Base-by-base conservation (phyloP, 2,888 invertebrate genomes). In the Hydrotaea diabolus region DNA sequence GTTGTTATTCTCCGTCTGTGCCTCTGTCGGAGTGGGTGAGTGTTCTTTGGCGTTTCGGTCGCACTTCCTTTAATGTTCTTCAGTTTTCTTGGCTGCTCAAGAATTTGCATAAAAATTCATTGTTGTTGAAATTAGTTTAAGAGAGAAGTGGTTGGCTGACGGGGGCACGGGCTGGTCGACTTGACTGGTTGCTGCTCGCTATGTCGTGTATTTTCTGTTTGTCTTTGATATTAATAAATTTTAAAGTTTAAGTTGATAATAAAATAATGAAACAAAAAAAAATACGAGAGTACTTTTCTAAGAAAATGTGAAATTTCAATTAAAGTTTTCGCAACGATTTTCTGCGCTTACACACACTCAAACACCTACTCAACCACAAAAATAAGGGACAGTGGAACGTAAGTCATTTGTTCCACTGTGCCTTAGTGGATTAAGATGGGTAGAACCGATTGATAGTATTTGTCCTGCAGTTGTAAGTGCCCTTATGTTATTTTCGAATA, bases 61-160 rank as follows among this genome's bases (percentile, higher is more conserved):
- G 2, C 19, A 21, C 59, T 59, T 59, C 59, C 59, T 59, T 23
- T 26, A 26, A 23, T 57, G 4, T 26, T 23, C 59, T 26, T 7
- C 15, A 21, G 55, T 26, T 59, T 21, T 55, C 59, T 26, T 26
- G 26, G 59, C 26, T 43, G 19, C 87, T 87, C 87, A 88, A 88
- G 89, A 89, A 90, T 90, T 90, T 90, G 90, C 90, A 90, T 90
- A 90, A 90, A 90, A 90, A 90, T 90, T 90, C 89, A 90, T 90
- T 90, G 89, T 88, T 86, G 87, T 87, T 86, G 80, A 88, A 86
- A 88, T 88, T 85, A 84, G 82, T 86, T 85, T 80, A 79, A 64
- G 75, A 73, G 76, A 76, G 66, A 7, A 78, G 81, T 21, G 19
- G n/a, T 31, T 15, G 49, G 2, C 17, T 46, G n/a, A 26, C 36